These are phyloP conservation scores for Hedya salicella DNA, from an alignment of 2,888 invertebrate genomes.

Conservation along the genomic window DNA sequence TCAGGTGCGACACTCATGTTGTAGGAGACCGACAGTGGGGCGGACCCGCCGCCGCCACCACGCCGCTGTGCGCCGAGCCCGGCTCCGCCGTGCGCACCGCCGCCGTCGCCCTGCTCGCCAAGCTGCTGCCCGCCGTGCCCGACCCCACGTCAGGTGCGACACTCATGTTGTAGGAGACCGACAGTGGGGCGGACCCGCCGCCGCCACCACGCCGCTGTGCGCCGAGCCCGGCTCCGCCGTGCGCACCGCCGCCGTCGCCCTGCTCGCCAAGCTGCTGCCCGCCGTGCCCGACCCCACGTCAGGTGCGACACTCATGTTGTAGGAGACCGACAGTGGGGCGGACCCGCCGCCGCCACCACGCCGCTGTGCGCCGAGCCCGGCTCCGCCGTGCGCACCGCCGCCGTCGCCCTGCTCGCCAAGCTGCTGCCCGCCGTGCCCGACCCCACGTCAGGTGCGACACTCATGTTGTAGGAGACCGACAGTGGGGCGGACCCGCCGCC, in stretches of 20 bases:
- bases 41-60: slow-evolving; percentile 72
- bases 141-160: slow-evolving; percentile 70
- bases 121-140: slow-evolving; percentile 69
- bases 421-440: slow-evolving; percentile 71
- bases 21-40: slow-evolving; percentile 58
- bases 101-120: slow-evolving; percentile 88
- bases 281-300: slow-evolving; percentile 66
- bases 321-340: slow-evolving; percentile 12
- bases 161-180: too few species aligned
- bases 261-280: slow-evolving; percentile 81
- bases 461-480: too few species aligned
- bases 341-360: slow-evolving; percentile 68
- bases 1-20: slow-evolving; percentile 61
- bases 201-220: slow-evolving; percentile 77
- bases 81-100: slow-evolving; percentile 86
- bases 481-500: slow-evolving; percentile 6
- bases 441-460: slow-evolving; percentile 65
- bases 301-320: slow-evolving; percentile 55
- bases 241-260: slow-evolving; percentile 88
- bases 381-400: slow-evolving; percentile 86
- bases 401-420: slow-evolving; percentile 87
- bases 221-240: slow-evolving; percentile 82
- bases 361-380: slow-evolving; percentile 77
- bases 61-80: slow-evolving; percentile 77
- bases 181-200: slow-evolving; percentile 5